These are phyloP conservation scores for Hybognathus amarus DNA, from an alignment of 2,797 vertebrate species.

Conservation along the genomic window DNA sequence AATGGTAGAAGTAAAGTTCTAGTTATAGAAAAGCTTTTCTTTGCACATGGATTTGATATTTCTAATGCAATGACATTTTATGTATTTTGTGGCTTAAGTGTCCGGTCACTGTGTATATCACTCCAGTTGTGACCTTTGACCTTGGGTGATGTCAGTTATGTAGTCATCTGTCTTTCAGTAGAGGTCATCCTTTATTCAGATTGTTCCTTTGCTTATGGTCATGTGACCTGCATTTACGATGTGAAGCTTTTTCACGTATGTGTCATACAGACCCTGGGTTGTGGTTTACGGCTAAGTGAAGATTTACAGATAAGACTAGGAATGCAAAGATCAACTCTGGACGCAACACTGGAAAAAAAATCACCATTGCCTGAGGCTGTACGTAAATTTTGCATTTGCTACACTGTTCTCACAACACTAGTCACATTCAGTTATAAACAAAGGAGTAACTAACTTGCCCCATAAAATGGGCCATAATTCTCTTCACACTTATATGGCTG, in stretches of 20 bases:
- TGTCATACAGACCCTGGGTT: neutral
- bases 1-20: neutral
- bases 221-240: neutral
- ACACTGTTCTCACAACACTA: constrained; percentile 37
- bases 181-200: constrained; percentile 13
- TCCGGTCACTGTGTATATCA: neutral
- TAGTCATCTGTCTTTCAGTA: neutral
- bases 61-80: neutral
- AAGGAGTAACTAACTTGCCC: constrained; percentile 23
- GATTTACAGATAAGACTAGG: constrained; percentile 12
- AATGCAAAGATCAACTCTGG: constrained; percentile 30
- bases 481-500: neutral
- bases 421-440: constrained; percentile 33
- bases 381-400: constrained; percentile 20
- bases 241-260: neutral
- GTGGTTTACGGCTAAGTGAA: neutral
- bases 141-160: constrained; percentile 12
- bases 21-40: neutral
- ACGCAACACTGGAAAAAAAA: neutral
- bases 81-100: neutral
- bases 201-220: neutral
- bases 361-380: neutral
- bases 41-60: neutral
- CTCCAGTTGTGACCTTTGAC: constrained; percentile 16
- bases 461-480: constrained; percentile 10